These are phyloP conservation scores for Fissipunctia ypsillon DNA, from an alignment of 2,888 invertebrate species.

Conservation along the genomic window DNA sequence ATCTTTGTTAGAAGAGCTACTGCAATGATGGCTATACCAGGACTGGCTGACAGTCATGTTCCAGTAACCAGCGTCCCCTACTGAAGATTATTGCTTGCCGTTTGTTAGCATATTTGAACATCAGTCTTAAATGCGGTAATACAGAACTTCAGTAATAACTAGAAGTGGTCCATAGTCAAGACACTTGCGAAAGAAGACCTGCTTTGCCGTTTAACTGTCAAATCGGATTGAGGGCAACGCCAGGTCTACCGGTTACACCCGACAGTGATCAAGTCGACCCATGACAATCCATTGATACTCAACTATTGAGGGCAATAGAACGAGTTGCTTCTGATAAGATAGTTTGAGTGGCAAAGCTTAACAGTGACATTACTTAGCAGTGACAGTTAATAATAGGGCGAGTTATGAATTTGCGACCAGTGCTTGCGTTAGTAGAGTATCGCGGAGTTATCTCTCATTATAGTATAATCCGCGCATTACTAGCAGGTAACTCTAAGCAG, in stretches of 20 bases:
- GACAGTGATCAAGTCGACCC: slow-evolving; percentile 37
- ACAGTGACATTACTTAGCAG: slow-evolving; percentile 45
- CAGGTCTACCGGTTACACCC: slow-evolving; percentile 16
- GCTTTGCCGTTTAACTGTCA: slow-evolving; percentile 35
- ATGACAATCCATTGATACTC: slow-evolving; percentile 35
- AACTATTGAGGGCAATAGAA: slow-evolving; percentile 51
- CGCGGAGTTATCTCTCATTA: slow-evolving; percentile 7
- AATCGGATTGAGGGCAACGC: slow-evolving; percentile 38
- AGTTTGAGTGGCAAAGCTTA: slow-evolving; percentile 50
- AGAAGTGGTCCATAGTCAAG: neutral
- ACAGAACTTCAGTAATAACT: slow-evolving; percentile 10
- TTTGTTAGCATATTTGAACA: neutral
- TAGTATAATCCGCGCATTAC: slow-evolving; percentile 41
- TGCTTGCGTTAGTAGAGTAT: neutral
- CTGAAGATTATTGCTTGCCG: neutral
- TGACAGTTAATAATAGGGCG: slow-evolving; percentile 51
- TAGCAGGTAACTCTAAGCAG: slow-evolving; percentile 21
- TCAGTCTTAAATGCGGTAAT: neutral
- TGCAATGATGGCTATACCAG: neutral
- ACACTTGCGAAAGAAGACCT: slow-evolving; percentile 47
- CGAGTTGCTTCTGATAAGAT: slow-evolving; percentile 55
- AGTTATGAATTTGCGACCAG: slow-evolving; percentile 43
- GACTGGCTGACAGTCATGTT: neutral
- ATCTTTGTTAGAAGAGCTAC: slow-evolving; percentile 2
- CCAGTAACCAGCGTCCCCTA: neutral